Conservation (phyloP, 1,140 invertebrate species). For the Penaeus chinensis region DNA sequence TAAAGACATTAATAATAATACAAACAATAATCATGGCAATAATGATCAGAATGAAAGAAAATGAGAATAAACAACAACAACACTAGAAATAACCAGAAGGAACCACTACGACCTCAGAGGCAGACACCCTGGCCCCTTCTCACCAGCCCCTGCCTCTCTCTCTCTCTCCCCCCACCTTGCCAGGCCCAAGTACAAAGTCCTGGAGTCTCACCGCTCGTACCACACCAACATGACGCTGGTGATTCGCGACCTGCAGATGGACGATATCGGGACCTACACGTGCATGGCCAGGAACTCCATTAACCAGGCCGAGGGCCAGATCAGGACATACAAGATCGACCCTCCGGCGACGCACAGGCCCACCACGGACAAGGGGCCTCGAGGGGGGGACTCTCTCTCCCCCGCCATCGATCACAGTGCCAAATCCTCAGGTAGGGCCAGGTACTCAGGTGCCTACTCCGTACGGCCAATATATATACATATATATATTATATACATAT, state of each 20-base stretch:
- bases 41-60: too few relatives aligned
- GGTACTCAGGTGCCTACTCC: neutral
- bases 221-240: conserved; percentile 56
- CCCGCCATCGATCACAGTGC: conserved; percentile 34
- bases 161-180: neutral
- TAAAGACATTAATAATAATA: too few relatives aligned
- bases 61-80: too few relatives aligned
- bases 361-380: conserved; percentile 20
- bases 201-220: conserved; percentile 26
- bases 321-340: conserved; percentile 45
- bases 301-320: conserved; percentile 45
- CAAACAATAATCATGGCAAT: too few relatives aligned
- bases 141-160: neutral
- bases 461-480: neutral
- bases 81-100: too few relatives aligned
- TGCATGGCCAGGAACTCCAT: conserved; percentile 58
- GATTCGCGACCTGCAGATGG: conserved; percentile 37
- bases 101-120: too few relatives aligned
- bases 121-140: too few relatives aligned
- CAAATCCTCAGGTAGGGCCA: conserved; percentile 35
- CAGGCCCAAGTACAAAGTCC: conserved; percentile 54
- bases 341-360: conserved; percentile 33
- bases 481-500: too few relatives aligned
- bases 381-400: conserved; percentile 17
- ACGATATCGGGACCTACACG: conserved; percentile 53